Evolutionary conservation across 2,797 vertebrate species (phyloP), one percentile per base, ranked within the genome.

Genomic region (Smutsia temminckii): DNA sequence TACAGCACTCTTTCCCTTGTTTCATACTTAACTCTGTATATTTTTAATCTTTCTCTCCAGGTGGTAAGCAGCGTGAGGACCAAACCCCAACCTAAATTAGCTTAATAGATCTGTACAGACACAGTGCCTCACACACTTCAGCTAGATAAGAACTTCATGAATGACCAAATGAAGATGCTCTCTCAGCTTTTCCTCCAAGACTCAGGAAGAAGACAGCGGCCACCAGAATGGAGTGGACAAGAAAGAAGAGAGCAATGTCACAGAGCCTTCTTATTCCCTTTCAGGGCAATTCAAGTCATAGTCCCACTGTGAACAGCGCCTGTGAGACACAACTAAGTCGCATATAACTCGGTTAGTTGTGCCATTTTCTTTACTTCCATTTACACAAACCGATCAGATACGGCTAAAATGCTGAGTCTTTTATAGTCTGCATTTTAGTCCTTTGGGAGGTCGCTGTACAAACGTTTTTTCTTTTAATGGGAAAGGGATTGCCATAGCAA

Each of bases 401-500:
- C 18, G 61, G 10, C 10, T 78, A 53, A 64, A 88, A 92, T 27
- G 64, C 40, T 34, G 23, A 61, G 42, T 66, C 66, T 91, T 84
- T 74, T 59, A 63, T 5, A 61, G 46, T 37, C 32, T 64, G 59
- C 61, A 40, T 85, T 61, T 72, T 93, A 72, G 49, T 93, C 68
- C 72, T 95, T 75, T 37, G 74, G 66, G 81, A 68, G 74, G 53
- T 71, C 59, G 53, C 61, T 42, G 34, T 46, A 66, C 69, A 85
- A 83, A 93, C 49, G 37, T 51, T 46, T 66, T 40, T 59, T 86
- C 81, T 53, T 64, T 51, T 8, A 74, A 88, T 16, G 85, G 72
- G 18, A 74, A 78, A 84, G 74, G 17, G 61, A 91, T 79, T 21
- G 8, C 61, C 83, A 96, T 93, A 93, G 95, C 88, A 97, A 96